Conservation (phyloP, 2,888 invertebrate genomes). For the Mesochorus sp. region DNA sequence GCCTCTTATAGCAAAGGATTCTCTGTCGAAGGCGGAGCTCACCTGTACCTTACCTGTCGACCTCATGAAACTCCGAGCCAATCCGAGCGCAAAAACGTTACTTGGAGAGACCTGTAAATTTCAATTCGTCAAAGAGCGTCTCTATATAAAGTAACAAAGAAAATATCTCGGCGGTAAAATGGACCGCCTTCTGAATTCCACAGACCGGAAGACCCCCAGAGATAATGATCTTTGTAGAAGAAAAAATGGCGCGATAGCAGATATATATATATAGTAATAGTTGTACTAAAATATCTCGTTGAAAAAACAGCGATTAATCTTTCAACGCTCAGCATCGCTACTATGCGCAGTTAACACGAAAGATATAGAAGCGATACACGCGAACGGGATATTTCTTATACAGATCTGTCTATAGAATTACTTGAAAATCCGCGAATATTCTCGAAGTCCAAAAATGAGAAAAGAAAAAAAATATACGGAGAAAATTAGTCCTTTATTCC, state of each 20-base stretch:
- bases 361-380: neutral
- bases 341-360: neutral
- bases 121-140: slow-evolving; percentile 23
- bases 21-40: slow-evolving; percentile 37
- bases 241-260: neutral
- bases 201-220: neutral
- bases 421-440: slow-evolving; percentile 58
- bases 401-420: slow-evolving; percentile 21
- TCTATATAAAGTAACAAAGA: neutral
- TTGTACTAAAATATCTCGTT: slow-evolving; percentile 25
- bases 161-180: neutral
- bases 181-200: neutral
- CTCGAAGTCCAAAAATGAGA: slow-evolving; percentile 7
- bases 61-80: slow-evolving; percentile 2
- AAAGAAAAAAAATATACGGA: slow-evolving; percentile 28
- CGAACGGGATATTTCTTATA: slow-evolving; percentile 49
- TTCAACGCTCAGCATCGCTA: slow-evolving; percentile 60
- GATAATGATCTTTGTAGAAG: slow-evolving; percentile 4
- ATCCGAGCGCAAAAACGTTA: neutral
- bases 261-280: slow-evolving; percentile 4
- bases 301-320: slow-evolving; percentile 72
- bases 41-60: slow-evolving; percentile 56
- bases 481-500: slow-evolving; percentile 23
- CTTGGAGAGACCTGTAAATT: neutral
- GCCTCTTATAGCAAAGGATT: neutral